phyloP scores from a whole-genome alignment of 2,888 invertebrate genomes.

The Cryptophagus acutangulus region DNA sequence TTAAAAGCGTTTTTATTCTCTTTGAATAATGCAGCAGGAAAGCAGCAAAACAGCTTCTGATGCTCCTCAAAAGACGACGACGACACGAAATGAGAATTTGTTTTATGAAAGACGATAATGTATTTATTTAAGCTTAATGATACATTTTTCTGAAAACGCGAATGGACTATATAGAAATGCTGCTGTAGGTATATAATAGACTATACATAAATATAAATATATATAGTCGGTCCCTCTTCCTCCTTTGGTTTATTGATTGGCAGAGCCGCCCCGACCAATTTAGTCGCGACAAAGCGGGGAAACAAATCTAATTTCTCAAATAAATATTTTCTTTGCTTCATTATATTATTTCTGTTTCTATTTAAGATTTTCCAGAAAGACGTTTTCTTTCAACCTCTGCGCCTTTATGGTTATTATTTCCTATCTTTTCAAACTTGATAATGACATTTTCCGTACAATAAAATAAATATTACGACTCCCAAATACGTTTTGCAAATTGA shows the following conservation, averaged over 20 bases:
- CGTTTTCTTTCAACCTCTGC: slow-evolving; percentile 35
- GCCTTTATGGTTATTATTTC: slow-evolving; percentile 40
- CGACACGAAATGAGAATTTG: slow-evolving; percentile 26
- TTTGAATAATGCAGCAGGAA: slow-evolving; percentile 38
- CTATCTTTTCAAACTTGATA: slow-evolving; percentile 36
- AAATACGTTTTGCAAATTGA: slow-evolving; percentile 27
- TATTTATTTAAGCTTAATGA: slow-evolving; percentile 43
- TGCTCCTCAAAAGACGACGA: no score
- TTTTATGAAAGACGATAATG: slow-evolving; percentile 35
- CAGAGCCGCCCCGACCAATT: slow-evolving; percentile 36
- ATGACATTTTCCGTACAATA: slow-evolving; percentile 37
- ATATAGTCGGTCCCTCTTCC: slow-evolving; percentile 42
- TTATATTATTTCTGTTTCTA: slow-evolving; percentile 49
- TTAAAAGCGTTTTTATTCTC: slow-evolving; percentile 36
- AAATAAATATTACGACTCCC: slow-evolving; percentile 28
- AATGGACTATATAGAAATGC: slow-evolving; percentile 10
- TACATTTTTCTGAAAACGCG: slow-evolving; percentile 42
- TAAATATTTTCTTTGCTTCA: slow-evolving; percentile 50
- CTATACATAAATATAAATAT: slow-evolving; percentile 26
- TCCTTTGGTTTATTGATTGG: slow-evolving; percentile 40
- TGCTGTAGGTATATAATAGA: background rate
- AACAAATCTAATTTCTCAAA: slow-evolving; percentile 51
- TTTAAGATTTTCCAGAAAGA: slow-evolving; percentile 34
- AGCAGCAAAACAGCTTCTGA: slow-evolving; percentile 19
- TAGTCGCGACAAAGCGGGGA: slow-evolving; percentile 42